These are phyloP conservation scores for Whitmania pigra DNA, from an alignment of 1,140 invertebrate species.

Conservation along the genomic window DNA sequence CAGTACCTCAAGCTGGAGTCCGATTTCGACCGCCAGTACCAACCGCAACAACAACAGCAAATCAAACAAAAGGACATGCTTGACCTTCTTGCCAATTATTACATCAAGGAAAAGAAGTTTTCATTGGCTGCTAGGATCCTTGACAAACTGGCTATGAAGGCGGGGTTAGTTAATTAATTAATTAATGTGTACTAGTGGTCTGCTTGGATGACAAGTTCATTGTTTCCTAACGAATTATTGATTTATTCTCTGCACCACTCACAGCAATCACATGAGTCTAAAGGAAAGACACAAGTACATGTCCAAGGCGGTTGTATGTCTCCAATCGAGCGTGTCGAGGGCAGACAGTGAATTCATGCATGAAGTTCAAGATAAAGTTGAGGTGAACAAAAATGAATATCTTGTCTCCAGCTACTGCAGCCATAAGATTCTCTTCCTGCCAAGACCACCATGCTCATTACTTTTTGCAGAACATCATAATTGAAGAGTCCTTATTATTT, in stretches of 20 bases:
- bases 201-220: not conserved
- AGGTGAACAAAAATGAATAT: slow-evolving; percentile 42
- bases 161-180: slow-evolving; percentile 51
- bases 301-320: slow-evolving; percentile 83
- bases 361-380: slow-evolving; percentile 83
- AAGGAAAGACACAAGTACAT: slow-evolving; percentile 71
- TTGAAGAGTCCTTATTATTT: not conserved
- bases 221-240: not conserved
- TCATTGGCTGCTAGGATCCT: slow-evolving; percentile 81
- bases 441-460: not conserved
- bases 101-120: slow-evolving; percentile 81
- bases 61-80: slow-evolving; percentile 44
- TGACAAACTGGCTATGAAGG: slow-evolving; percentile 67
- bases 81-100: slow-evolving; percentile 88
- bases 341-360: slow-evolving; percentile 67
- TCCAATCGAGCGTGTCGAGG: slow-evolving; percentile 57
- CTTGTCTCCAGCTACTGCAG: not conserved
- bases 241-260: not conserved
- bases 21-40: not conserved
- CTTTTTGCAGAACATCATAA: not conserved
- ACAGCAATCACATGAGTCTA: slow-evolving; percentile 42
- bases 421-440: too few species aligned
- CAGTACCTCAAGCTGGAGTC: slow-evolving; percentile 53
- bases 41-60: slow-evolving; percentile 2
- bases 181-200: too few species aligned